Percentiles rank a stretch among this genome's conserved stretches.
phyloP scores from a whole-genome alignment of 1,140 invertebrate species.

The Wasmannia auropunctata region DNA sequence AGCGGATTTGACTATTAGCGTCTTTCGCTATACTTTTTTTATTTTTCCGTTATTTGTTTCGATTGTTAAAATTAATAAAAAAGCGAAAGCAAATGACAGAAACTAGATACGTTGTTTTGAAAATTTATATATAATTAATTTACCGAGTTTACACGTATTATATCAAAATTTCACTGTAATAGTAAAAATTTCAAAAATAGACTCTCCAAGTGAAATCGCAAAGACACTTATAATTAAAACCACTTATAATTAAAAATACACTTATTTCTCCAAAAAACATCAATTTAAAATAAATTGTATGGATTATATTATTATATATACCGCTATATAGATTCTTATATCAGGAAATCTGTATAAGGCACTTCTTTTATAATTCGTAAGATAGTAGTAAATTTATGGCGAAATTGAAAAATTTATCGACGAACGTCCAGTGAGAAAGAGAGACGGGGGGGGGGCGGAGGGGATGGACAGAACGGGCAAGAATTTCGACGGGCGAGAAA shows the following conservation, averaged over 20 bases:
- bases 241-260: no score
- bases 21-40: not conserved
- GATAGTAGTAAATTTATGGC: constrained; percentile 30
- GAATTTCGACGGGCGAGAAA: constrained; percentile 52
- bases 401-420: constrained; percentile 57
- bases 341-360: not conserved
- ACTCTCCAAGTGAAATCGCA: not conserved
- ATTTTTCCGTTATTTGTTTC: not conserved
- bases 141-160: not conserved
- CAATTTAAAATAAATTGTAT: not conserved
- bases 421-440: not conserved
- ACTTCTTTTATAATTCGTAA: not conserved
- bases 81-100: not conserved
- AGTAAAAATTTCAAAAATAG: not conserved
- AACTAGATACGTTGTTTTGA: not conserved
- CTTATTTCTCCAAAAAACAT: no score
- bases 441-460: no score
- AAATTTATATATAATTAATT: constrained; percentile 3
- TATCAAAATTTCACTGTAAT: not conserved
- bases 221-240: not conserved
- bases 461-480: not conserved
- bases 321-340: not conserved
- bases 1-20: not conserved
- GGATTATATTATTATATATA: not conserved
- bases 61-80: not conserved